Evolutionary conservation across 1,140 invertebrate genomes (phyloP).

Genomic region (Calliopsis andreniformis): DNA sequence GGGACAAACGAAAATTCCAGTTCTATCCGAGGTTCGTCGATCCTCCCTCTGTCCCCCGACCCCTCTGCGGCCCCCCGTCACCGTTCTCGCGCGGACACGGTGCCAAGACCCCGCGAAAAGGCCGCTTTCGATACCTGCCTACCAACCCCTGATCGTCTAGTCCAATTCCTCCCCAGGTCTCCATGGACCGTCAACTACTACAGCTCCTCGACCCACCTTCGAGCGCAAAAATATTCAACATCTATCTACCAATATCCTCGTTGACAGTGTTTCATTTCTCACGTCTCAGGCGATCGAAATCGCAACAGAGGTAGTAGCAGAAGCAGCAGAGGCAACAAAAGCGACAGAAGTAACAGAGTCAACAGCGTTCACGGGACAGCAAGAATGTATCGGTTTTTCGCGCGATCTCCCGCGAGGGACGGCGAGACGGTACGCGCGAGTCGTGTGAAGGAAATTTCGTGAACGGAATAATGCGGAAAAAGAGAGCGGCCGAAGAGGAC

Average conservation of each 20-base stretch:
- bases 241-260: no score
- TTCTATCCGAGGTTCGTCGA: slow-evolving; percentile 43
- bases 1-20: slow-evolving; percentile 57
- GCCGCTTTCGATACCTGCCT: not conserved
- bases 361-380: not conserved
- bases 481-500: slow-evolving; percentile 56
- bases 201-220: no score
- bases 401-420: slow-evolving; percentile 42
- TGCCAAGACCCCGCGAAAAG: slow-evolving; percentile 29
- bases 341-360: no score
- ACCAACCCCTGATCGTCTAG: not conserved
- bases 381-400: not conserved
- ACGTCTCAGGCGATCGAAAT: no score
- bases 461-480: slow-evolving; percentile 56
- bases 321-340: no score
- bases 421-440: slow-evolving; percentile 36
- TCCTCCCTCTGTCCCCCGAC: not conserved
- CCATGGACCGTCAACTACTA: no score
- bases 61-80: not conserved
- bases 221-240: no score
- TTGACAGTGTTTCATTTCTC: no score
- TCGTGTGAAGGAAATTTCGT: slow-evolving; percentile 60
- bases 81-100: slow-evolving; percentile 23
- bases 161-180: not conserved
- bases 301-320: no score